Conservation (phyloP, 2,797 vertebrate genomes). For the Bradypodion pumilum region DNA sequence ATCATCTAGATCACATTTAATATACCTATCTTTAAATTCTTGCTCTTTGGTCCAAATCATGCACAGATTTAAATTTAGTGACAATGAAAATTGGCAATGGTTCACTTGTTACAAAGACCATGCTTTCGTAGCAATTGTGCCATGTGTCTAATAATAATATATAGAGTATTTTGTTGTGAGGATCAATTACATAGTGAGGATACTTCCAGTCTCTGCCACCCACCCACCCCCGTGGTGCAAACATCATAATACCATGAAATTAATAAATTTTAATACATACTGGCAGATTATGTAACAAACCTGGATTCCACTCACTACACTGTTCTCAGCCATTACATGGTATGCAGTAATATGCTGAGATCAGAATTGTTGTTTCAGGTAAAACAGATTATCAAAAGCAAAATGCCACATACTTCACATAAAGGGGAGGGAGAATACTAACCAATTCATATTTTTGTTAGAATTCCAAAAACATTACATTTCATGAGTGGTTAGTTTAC, state of each 20-base stretch:
- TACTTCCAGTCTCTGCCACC: too few relatives aligned
- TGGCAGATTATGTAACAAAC: too few relatives aligned
- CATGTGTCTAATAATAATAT: too few relatives aligned
- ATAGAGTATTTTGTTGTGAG: too few relatives aligned
- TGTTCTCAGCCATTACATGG: too few relatives aligned
- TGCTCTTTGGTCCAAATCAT: not conserved
- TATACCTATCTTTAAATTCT: not conserved
- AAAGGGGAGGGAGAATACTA: not conserved
- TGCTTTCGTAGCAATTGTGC: not conserved
- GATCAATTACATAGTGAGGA: not conserved
- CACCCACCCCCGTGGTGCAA: too few relatives aligned
- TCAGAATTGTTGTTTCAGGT: not conserved
- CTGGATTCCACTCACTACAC: not conserved
- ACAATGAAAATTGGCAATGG: not conserved
- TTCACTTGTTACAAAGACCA: not conserved
- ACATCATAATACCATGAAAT: not conserved
- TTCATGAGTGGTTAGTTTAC: not conserved
- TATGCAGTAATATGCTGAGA: not conserved
- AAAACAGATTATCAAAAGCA: not conserved
- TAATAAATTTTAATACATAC: not conserved
- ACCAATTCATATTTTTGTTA: not conserved
- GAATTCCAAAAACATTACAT: not conserved
- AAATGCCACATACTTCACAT: not conserved
- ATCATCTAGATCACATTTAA: not conserved
- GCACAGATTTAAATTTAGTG: not conserved